Evolutionary conservation across 2,113 vertebrate genomes (phyloP).

Genomic region (Calonectris borealis): DNA sequence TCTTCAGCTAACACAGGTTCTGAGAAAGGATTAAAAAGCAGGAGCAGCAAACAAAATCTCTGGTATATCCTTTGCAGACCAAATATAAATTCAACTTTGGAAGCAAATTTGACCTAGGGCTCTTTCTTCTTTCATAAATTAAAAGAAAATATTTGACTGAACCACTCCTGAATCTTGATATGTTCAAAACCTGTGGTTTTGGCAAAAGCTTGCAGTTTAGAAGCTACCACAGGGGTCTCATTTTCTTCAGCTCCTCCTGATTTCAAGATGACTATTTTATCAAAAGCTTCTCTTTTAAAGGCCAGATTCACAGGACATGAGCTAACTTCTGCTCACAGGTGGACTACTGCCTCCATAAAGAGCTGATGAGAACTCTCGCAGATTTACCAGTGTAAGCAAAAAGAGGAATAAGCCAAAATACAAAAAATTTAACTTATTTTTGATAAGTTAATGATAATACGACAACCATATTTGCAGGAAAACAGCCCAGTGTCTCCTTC

Average conservation of each 20-base stretch:
- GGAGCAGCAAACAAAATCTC: slow-evolving; percentile 11
- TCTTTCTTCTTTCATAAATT: slow-evolving; percentile 2
- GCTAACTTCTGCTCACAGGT: neutral
- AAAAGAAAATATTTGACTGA: slow-evolving; percentile 46
- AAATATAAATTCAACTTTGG: neutral
- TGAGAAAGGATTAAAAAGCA: slow-evolving; percentile 16
- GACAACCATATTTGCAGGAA: neutral
- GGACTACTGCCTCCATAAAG: neutral
- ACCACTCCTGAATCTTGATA: neutral
- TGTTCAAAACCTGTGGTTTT: neutral
- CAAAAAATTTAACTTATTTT: neutral
- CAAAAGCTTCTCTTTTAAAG: neutral
- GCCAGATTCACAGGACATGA: neutral
- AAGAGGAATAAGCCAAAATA: neutral
- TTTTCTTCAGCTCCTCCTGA: neutral
- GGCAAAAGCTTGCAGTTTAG: neutral
- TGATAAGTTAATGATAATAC: neutral
- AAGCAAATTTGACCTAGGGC: slow-evolving; percentile 31
- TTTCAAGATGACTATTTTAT: neutral
- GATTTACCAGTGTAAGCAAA: neutral
- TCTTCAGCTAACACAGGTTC: neutral
- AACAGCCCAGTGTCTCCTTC: neutral
- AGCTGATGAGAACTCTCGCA: neutral
- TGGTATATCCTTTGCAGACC: neutral
- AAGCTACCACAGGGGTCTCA: neutral